Evolutionary conservation across 2,888 invertebrate species (phyloP).

Genomic region (Lasioglossum figueresi): DNA sequence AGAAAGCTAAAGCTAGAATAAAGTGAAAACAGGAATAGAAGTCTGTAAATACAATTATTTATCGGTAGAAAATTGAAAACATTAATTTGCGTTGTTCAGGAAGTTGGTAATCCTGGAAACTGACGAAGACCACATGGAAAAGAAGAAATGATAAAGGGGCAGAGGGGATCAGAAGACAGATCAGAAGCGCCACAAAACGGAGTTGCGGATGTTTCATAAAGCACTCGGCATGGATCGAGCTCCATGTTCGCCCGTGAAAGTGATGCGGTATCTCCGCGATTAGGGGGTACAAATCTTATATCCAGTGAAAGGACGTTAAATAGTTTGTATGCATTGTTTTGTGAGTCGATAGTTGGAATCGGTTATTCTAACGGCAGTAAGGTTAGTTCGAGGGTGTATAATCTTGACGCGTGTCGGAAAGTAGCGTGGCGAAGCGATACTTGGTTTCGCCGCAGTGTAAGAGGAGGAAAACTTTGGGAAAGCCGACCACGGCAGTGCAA

Average conservation of each 20-base stretch:
- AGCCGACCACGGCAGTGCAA: constrained; percentile 62
- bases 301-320: constrained; percentile 62
- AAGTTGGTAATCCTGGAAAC: constrained; percentile 38
- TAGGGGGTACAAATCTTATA: constrained; percentile 82
- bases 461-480: constrained; percentile 37
- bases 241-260: constrained; percentile 82
- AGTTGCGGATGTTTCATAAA: constrained; percentile 72
- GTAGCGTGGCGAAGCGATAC: constrained; percentile 59
- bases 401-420: constrained; percentile 55
- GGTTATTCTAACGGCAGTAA: constrained; percentile 33
- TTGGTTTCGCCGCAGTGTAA: constrained; percentile 35
- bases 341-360: constrained; percentile 28
- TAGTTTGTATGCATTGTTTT: constrained; percentile 46
- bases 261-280: constrained; percentile 83
- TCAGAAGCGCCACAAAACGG: constrained; percentile 64
- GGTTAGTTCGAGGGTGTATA: constrained; percentile 53
- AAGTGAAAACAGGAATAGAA: neutral
- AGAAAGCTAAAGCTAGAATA: neutral
- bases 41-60: neutral
- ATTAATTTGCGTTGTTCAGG: neutral
- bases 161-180: constrained; percentile 46
- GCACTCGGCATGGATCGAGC: constrained; percentile 79
- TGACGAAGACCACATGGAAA: constrained; percentile 42
- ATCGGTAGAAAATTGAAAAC: neutral
- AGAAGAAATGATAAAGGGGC: constrained; percentile 34